A percentile compares a stretch with the other conserved stretches of the same genome.
Evolutionary conservation across 2,113 vertebrate genomes (phyloP).

Genomic region (Trematomus loennbergii): DNA sequence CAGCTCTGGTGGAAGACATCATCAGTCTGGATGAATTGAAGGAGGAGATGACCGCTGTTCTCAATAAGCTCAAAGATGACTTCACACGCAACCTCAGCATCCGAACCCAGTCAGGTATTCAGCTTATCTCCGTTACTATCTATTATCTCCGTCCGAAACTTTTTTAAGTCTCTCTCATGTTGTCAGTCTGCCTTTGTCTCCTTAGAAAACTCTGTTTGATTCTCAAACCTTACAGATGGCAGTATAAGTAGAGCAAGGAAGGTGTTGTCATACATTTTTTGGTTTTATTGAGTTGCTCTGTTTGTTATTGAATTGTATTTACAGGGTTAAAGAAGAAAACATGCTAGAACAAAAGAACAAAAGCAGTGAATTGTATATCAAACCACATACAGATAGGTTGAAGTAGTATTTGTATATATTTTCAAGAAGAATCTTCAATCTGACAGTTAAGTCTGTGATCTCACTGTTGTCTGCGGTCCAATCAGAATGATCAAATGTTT

Average conservation of each 20-base stretch:
- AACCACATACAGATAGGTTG: background rate
- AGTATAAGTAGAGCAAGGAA: background rate
- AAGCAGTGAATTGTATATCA: background rate
- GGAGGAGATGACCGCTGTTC: constrained; percentile 88
- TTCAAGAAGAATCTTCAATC: background rate
- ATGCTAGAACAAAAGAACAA: background rate
- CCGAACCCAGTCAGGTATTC: constrained; percentile 91
- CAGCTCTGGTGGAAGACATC: constrained; percentile 92
- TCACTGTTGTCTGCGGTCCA: constrained; percentile 1
- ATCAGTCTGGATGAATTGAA: constrained; percentile 90
- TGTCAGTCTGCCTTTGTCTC: background rate
- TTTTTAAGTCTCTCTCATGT: background rate
- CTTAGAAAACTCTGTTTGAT: background rate
- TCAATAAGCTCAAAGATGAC: constrained; percentile 90
- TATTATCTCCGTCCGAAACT: background rate
- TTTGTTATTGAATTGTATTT: background rate
- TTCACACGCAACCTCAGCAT: constrained; percentile 92
- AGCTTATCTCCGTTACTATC: background rate
- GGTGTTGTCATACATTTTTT: background rate
- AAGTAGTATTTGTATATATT: background rate
- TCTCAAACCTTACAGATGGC: background rate
- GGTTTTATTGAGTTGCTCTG: background rate
- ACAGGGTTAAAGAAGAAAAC: background rate
- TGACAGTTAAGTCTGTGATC: background rate
- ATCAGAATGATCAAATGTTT: background rate